Evolutionary conservation across 2,113 vertebrate species (phyloP).

Genomic region (Pantherophis guttatus): DNA sequence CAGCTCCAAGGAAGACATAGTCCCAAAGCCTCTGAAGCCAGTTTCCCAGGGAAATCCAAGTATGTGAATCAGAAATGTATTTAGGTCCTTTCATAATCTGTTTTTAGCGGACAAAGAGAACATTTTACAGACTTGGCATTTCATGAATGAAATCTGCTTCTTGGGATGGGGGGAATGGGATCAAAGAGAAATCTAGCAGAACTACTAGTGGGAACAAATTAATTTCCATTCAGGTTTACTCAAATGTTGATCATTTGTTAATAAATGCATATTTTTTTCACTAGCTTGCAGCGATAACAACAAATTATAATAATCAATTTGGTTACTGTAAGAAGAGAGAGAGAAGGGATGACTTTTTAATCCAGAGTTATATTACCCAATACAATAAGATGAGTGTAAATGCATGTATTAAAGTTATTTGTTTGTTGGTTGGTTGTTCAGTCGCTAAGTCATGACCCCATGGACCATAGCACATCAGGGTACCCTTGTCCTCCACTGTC

Average conservation of each 20-base stretch:
- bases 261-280: not conserved
- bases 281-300: not conserved
- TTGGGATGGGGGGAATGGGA: conserved; percentile 12
- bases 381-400: not conserved
- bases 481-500: not conserved
- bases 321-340: not conserved
- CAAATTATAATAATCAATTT: not conserved
- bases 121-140: not conserved
- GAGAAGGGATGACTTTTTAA: not conserved
- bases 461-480: not conserved
- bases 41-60: conserved; percentile 84
- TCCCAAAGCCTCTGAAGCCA: conserved; percentile 70
- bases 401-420: not conserved
- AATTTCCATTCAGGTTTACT: conserved; percentile 50
- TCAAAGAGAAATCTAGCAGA: conserved; percentile 29
- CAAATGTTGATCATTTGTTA: conserved; percentile 18
- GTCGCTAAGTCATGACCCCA: not conserved
- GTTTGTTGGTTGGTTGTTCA: not conserved
- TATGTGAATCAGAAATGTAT: conserved; percentile 65
- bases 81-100: not conserved
- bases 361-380: not conserved
- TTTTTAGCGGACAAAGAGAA: not conserved
- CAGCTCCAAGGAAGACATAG: conserved; percentile 74
- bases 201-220: not conserved
- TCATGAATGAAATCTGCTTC: not conserved